Conservation (phyloP, 2,797 vertebrate genomes). For the Darevskia mixta region DNA sequence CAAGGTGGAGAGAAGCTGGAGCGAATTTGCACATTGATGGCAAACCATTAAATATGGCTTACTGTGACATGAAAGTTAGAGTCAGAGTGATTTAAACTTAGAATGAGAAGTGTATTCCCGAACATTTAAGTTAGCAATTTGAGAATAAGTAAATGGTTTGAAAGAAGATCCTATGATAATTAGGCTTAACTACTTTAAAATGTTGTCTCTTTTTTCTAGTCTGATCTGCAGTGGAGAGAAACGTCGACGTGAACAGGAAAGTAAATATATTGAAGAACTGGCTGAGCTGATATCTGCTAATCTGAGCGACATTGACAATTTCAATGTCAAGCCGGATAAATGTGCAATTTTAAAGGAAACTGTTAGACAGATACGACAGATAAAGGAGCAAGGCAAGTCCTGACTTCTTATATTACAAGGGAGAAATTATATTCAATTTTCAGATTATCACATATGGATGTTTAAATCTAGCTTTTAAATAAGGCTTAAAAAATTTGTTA, state of each 20-base stretch:
- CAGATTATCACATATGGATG: not conserved
- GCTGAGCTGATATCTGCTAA: slow-evolving; percentile 99
- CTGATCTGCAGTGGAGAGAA: slow-evolving; percentile 91
- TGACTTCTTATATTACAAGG: slow-evolving; percentile 36
- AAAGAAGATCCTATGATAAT: not conserved
- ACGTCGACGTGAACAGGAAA: slow-evolving; percentile 97
- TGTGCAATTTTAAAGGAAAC: slow-evolving; percentile 99
- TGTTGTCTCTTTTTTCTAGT: slow-evolving; percentile 62
- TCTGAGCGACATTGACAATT: slow-evolving; percentile 97
- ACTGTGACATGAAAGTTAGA: not conserved
- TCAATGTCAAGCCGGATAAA: slow-evolving; percentile 99
- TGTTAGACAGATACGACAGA: slow-evolving; percentile 97
- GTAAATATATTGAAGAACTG: slow-evolving; percentile 98
- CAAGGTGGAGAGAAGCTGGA: no score
- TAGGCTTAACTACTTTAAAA: slow-evolving; percentile 18
- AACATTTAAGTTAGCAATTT: slow-evolving; percentile 1
- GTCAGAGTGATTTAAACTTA: not conserved
- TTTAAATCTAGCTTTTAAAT: not conserved
- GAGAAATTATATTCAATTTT: not conserved
- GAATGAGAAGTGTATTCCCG: not conserved
- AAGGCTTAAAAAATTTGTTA: not conserved
- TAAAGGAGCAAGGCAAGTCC: slow-evolving; percentile 96
- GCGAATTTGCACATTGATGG: no score
- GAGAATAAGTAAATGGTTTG: not conserved
- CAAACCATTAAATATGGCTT: not conserved